phyloP scores from a whole-genome alignment of 2,113 vertebrate species.

The Elephas maximus region DNA sequence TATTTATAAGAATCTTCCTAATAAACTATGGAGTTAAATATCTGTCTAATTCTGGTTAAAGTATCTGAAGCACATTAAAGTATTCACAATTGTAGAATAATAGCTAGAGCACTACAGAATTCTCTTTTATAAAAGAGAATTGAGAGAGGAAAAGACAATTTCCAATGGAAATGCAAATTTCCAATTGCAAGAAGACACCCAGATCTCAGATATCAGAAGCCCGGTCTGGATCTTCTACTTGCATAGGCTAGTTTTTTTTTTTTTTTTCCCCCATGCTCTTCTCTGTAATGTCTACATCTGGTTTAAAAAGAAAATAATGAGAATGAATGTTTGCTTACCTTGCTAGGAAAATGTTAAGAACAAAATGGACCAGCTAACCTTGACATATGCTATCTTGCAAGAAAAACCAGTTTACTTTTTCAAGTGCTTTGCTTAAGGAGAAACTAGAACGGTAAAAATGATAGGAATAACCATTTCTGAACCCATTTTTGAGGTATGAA shows the following conservation, averaged over 20 bases:
- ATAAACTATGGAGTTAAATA: neutral
- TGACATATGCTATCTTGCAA: neutral
- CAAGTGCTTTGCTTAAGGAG: neutral
- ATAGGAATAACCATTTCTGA: neutral
- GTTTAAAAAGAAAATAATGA: neutral
- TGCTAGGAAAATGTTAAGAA: neutral
- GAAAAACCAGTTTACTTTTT: neutral
- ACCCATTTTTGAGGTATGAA: neutral
- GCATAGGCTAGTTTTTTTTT: rapidly evolving
- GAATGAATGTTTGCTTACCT: neutral
- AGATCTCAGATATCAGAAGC: rapidly evolving
- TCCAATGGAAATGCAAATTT: rapidly evolving
- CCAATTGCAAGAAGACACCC: rapidly evolving
- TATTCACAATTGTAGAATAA: rapidly evolving
- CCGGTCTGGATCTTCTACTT: neutral
- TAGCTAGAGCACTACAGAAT: rapidly evolving
- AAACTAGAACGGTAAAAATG: neutral
- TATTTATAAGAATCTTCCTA: neutral
- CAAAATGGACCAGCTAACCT: neutral
- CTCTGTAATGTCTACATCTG: neutral
- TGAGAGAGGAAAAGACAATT: neutral
- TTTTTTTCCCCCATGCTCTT: neutral
- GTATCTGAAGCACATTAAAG: rapidly evolving
- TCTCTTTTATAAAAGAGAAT: too few species aligned
- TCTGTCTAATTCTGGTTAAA: neutral